Evolutionary conservation across 2,797 vertebrate species (phyloP), one percentile per base, ranked within the genome.

Genomic region (Psittacula derbiana): DNA sequence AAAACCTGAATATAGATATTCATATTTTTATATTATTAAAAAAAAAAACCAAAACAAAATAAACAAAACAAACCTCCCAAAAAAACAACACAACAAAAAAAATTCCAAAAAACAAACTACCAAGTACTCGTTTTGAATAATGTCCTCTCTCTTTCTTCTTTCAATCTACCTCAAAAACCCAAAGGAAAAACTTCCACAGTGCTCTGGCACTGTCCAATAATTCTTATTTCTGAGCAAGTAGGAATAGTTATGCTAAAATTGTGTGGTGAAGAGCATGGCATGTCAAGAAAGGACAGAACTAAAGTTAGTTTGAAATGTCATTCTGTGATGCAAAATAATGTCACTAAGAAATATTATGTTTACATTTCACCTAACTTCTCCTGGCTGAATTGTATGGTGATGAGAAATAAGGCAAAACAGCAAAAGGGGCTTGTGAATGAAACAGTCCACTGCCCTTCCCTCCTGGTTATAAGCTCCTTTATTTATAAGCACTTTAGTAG

Each of bases 171-270:
- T 46, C 60, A 49, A 84, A 61, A 58, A 47, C 1, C 4, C 7
- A 57, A 15, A 24, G 1, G 5, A 14, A n/a, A 5, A 0, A 7
- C 6, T 1, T 44, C 19, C 11, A n/a, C 20, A 53, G 10, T n/a
- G 30, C 25, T 69, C 17, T 61, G 15, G 6, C 44, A 61, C 2
- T 5, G 0, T 62, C 1, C 1, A 23, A 11, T 27, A 70, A 69
- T 24, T 44, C 8, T 1, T 30, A 11, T n/a, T 85, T 71, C 72
- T 64, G 30, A 86, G 19, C 12, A 70, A 36, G 18, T 5, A 62
- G 28, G 4, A 3, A 67, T 71, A 18, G 12, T 14, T 87, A 30
- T 71, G 12, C 12, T 52, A 79, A 62, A 76, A 71, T 13, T 43
- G 7, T 24, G 7, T 50, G 24, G 7, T 41, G 49, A 87, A 81